A percentile compares a stretch with the other conserved stretches of the same genome.
Conservation (phyloP, 2,113 vertebrate genomes). For the Manacus vitellinus region DNA sequence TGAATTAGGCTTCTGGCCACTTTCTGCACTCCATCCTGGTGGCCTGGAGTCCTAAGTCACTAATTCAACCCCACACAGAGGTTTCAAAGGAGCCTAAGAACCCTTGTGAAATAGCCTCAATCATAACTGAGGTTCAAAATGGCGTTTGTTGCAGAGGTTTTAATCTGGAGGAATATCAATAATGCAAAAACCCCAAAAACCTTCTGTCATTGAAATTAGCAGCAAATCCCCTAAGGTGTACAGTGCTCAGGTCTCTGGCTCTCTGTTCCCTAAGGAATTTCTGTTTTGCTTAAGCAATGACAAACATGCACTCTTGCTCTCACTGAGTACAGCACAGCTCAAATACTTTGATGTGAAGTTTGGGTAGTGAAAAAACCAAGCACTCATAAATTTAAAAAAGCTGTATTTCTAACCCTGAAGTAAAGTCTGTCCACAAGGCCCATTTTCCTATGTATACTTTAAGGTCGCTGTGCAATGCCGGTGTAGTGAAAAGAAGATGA, state of each 20-base stretch:
- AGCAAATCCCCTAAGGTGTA: not conserved
- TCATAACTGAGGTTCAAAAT: not conserved
- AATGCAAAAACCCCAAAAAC: not conserved
- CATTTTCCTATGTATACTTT: not conserved
- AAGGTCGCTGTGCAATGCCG: not conserved
- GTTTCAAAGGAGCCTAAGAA: not conserved
- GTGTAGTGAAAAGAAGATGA: not conserved
- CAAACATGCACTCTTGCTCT: not conserved
- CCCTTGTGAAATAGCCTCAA: not conserved
- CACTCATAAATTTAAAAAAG: constrained; percentile 5
- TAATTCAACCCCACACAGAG: not conserved
- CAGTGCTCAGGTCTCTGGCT: not conserved
- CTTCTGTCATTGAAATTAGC: not conserved
- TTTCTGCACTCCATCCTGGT: not conserved
- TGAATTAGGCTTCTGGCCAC: not conserved
- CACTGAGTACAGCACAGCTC: not conserved
- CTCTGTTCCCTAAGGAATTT: not conserved
- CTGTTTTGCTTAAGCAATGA: not conserved
- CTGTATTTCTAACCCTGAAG: not conserved
- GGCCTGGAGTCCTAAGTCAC: not conserved
- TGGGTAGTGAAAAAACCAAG: not conserved
- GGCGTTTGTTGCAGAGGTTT: not conserved
- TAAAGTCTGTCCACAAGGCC: not conserved
- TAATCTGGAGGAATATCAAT: not conserved
- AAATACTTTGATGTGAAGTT: constrained; percentile 26